Conservation (phyloP, 2,888 invertebrate genomes). For the Hedya salicella region DNA sequence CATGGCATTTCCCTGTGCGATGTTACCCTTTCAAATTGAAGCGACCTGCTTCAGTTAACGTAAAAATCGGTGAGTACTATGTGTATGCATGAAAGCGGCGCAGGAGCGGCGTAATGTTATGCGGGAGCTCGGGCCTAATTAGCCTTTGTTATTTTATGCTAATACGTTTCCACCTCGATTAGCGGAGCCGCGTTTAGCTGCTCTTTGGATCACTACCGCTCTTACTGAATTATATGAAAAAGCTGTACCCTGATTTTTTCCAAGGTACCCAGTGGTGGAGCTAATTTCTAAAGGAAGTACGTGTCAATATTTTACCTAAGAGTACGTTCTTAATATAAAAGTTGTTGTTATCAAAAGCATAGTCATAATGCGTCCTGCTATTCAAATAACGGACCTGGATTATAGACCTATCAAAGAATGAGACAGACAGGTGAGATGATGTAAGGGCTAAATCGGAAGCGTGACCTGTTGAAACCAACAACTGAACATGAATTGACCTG, state of each 20-base stretch:
- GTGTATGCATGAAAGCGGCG: slow-evolving; percentile 1
- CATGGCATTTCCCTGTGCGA: background rate
- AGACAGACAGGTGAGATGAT: too few relatives aligned
- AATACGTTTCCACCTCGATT: slow-evolving; percentile 74
- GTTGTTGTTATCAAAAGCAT: too few relatives aligned
- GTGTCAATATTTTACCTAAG: too few relatives aligned
- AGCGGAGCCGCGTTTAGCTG: slow-evolving; percentile 44
- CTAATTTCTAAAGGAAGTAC: too few relatives aligned
- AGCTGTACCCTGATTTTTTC: slow-evolving; percentile 14
- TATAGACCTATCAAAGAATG: too few relatives aligned
- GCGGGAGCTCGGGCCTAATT: slow-evolving; percentile 68
- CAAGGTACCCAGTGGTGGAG: background rate
- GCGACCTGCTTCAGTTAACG: slow-evolving; percentile 13
- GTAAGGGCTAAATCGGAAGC: too few relatives aligned
- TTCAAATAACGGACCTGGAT: too few relatives aligned
- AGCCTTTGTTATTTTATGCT: slow-evolving; percentile 83
- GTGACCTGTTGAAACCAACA: too few relatives aligned
- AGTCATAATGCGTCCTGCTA: too few relatives aligned
- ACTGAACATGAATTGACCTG: too few relatives aligned
- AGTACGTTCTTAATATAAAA: too few relatives aligned
- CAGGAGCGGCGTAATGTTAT: slow-evolving; percentile 61
- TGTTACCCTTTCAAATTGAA: background rate
- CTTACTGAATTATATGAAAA: slow-evolving; percentile 17
- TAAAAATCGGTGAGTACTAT: slow-evolving; percentile 24
- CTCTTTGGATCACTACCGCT: slow-evolving; percentile 25